Base-by-base conservation (phyloP, 1,140 invertebrate species). In the Formica exsecta region DNA sequence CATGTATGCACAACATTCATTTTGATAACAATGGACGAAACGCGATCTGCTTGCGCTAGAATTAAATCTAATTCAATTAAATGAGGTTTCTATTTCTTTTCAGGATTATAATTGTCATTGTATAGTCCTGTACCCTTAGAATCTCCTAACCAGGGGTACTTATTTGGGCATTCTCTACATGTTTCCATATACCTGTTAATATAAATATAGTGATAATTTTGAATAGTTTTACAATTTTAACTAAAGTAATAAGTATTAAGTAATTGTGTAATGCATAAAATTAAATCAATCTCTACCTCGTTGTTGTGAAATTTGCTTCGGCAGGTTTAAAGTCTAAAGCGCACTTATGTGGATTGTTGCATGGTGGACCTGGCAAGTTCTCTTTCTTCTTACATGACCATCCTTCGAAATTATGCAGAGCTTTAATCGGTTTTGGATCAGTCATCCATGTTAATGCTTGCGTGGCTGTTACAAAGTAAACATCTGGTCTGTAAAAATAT, bases 401-500 rank as follows among this genome's bases (percentile, higher is more conserved):
- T 3, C 97, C 95, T 86, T 98, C 98, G 90, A 97, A 98, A 88
- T 96, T 97, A 89, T 95, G 96, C 1, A 98, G 92, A 16, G 96
- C 94, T 88, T 97, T 97, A 3, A 96, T 92, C 19, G 97, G 95
- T 92, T 97, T 97, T 0, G 98, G 98, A 91, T 98, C 98, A 3
- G 98, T 98, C 94, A 99, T 98, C 98, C 98, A 99, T 19, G 97
- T 97, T 29, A 99, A 95, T 32, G 98, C 97, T 95, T 99, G 98
- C 0, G 98, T 98, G n/a, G 97, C 96, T 1, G 98, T 99, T 7
- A 99, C 97, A 91, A 98, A 98, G 95, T 98, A 98, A 7, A 99
- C 98, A 92, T 99, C 98, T 84, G 97, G 96, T 89, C 98, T 98
- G 94, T 8, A 93, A 95, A 74, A 85, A 77, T 51, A 19, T 75